These are phyloP conservation scores for Eurytoma californica DNA, from an alignment of 2,888 invertebrate species.

Conservation along the genomic window DNA sequence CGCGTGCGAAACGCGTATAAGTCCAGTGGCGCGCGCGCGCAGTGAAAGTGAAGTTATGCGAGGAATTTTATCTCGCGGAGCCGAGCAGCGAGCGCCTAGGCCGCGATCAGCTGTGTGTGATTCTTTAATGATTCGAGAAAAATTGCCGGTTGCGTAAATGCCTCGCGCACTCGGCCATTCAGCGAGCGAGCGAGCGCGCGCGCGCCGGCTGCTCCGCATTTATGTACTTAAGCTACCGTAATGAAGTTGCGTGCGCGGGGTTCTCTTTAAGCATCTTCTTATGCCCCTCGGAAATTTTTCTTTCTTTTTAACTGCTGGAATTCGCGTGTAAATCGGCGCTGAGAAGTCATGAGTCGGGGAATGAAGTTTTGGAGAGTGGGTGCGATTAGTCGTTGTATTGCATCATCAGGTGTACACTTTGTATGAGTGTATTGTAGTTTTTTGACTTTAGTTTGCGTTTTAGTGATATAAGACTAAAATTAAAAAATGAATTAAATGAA, in stretches of 20 bases:
- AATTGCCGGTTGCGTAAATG: conserved; percentile 51
- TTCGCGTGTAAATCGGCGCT: no score
- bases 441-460: no score
- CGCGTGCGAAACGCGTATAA: conserved; percentile 12
- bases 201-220: conserved; percentile 8
- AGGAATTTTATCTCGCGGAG: conserved; percentile 50
- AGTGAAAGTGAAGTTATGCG: conserved; percentile 55
- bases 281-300: background rate
- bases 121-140: conserved; percentile 50
- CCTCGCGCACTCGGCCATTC: background rate
- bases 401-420: no score
- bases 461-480: no score
- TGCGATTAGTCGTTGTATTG: background rate
- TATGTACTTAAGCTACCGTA: conserved; percentile 1
- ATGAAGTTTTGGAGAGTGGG: no score
- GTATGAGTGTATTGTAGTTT: no score
- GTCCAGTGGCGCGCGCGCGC: background rate
- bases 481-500: no score
- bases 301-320: no score
- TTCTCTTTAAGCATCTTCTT: background rate
- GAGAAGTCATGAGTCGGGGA: no score
- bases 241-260: background rate
- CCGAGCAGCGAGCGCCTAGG: background rate
- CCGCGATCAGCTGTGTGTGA: conserved; percentile 44
- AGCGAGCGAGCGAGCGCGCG: background rate